These are phyloP conservation scores for Paedocypris micromegethes DNA, from an alignment of 2,797 vertebrate genomes.

Conservation along the genomic window DNA sequence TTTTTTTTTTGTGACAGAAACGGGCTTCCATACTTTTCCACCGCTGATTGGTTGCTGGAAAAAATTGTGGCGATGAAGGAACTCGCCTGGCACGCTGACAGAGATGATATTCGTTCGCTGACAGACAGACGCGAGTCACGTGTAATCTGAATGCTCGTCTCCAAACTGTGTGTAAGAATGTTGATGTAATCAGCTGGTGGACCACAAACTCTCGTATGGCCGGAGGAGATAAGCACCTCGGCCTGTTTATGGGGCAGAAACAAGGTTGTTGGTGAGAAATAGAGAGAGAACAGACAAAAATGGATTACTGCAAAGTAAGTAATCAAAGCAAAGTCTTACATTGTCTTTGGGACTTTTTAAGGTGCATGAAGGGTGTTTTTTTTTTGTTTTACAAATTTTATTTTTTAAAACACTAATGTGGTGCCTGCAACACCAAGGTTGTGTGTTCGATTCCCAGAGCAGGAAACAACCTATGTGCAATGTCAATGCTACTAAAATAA, in stretches of 20 bases:
- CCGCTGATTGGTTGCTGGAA: constrained; percentile 3
- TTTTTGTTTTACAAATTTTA: no score
- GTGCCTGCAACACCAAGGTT: no score
- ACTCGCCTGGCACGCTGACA: constrained; percentile 4
- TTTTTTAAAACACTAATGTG: no score
- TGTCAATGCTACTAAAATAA: no score
- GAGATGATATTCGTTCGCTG: constrained; percentile 18
- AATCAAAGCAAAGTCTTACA: no score
- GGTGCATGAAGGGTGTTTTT: no score
- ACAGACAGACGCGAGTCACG: constrained; percentile 18
- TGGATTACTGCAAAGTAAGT: neutral
- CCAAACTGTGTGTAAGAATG: constrained; percentile 20
- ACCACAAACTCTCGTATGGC: constrained; percentile 1
- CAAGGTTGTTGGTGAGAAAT: neutral
- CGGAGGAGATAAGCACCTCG: neutral
- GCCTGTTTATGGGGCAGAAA: neutral
- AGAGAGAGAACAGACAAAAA: neutral
- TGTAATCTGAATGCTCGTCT: constrained; percentile 27
- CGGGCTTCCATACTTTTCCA: neutral
- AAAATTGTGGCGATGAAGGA: constrained; percentile 28
- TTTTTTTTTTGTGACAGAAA: no score
- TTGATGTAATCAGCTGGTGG: constrained; percentile 17
- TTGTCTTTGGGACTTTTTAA: no score
- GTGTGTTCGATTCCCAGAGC: no score
- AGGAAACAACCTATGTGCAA: no score